phyloP scores from a whole-genome alignment of 2,888 invertebrate species.

The Eilema sororculum region DNA sequence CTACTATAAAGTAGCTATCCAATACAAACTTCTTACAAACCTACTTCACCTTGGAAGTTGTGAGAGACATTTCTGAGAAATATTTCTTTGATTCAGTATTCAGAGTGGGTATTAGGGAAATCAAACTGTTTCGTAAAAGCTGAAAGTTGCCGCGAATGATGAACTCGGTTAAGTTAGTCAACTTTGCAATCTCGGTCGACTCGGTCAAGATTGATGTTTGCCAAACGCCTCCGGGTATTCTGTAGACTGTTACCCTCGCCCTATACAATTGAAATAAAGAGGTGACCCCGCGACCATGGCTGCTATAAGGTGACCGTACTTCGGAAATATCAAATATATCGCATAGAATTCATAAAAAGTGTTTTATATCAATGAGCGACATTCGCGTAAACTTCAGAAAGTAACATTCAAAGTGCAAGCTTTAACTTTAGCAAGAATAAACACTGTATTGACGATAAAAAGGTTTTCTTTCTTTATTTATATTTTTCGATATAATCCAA shows the following conservation, averaged over 20 bases:
- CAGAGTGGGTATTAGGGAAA: slow-evolving; percentile 57
- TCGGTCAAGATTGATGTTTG: slow-evolving; percentile 61
- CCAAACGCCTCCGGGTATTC: slow-evolving; percentile 51
- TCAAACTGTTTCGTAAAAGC: slow-evolving; percentile 61
- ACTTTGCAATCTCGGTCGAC: slow-evolving; percentile 58
- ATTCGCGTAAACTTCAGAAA: too few species aligned
- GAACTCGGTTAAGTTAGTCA: slow-evolving; percentile 57
- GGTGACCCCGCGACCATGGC: too few species aligned
- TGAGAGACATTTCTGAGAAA: slow-evolving; percentile 36
- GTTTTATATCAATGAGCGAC: too few species aligned
- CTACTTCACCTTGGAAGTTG: slow-evolving; percentile 46
- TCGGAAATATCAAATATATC: too few species aligned
- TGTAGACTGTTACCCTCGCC: slow-evolving; percentile 33
- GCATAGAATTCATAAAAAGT: too few species aligned
- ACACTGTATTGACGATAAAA: too few species aligned
- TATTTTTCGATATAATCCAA: not conserved
- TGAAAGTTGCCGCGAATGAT: slow-evolving; percentile 56
- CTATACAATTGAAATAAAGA: slow-evolving; percentile 17
- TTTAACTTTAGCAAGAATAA: too few species aligned
- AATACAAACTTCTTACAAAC: slow-evolving; percentile 31
- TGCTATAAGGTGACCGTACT: too few species aligned
- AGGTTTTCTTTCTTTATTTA: not conserved
- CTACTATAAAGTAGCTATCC: slow-evolving; percentile 33
- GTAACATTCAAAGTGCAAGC: too few species aligned
- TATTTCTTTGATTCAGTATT: slow-evolving; percentile 57